Evolutionary conservation across 2,888 invertebrate genomes (phyloP).

Genomic region (Parnassius apollo): DNA sequence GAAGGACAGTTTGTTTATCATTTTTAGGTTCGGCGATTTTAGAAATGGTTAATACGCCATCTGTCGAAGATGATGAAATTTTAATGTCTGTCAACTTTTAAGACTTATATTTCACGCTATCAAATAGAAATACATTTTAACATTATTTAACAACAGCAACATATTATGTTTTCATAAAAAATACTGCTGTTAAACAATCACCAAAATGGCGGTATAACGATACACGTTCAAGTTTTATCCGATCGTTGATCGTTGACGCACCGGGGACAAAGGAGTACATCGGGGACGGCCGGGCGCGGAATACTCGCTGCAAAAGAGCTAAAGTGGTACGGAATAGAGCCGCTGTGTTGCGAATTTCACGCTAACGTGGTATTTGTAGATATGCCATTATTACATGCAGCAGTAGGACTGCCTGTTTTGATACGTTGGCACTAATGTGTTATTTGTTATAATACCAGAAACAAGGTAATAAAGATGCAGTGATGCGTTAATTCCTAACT

Average conservation of each 20-base stretch:
- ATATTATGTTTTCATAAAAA: not conserved
- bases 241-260: slow-evolving; percentile 9
- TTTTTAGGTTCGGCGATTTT: too few species aligned
- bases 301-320: slow-evolving; percentile 41
- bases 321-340: slow-evolving; percentile 41
- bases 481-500: too few species aligned
- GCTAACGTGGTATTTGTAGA: slow-evolving; percentile 34
- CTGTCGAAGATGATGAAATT: too few species aligned
- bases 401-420: not conserved
- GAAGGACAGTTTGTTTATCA: too few species aligned
- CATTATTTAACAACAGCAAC: too few species aligned
- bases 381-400: not conserved
- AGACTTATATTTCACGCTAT: too few species aligned
- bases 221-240: slow-evolving; percentile 21
- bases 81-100: too few species aligned
- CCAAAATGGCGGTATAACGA: slow-evolving; percentile 12
- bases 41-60: too few species aligned
- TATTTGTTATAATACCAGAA: too few species aligned
- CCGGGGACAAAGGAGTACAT: slow-evolving; percentile 22
- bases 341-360: slow-evolving; percentile 40
- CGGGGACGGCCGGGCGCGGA: slow-evolving; percentile 38
- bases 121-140: too few species aligned
- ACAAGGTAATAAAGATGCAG: too few species aligned
- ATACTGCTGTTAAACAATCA: slow-evolving; percentile 16
- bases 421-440: too few species aligned